Evolutionary conservation across 2,888 invertebrate genomes (phyloP).

Genomic region (Drosophila maculinotata): DNA sequence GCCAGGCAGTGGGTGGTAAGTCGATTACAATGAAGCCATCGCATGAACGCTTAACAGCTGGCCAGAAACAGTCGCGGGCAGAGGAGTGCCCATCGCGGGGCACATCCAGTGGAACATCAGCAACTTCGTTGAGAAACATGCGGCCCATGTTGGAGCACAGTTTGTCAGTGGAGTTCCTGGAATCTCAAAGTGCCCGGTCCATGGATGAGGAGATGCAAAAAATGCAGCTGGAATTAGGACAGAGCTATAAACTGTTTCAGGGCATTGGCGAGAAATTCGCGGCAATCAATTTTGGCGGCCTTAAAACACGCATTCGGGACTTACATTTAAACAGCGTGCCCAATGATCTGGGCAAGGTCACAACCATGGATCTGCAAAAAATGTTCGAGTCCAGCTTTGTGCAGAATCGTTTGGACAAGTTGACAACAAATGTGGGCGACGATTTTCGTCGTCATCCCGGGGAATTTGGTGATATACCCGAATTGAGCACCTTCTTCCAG

Average conservation of each 20-base stretch:
- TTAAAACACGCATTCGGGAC: constrained; percentile 79
- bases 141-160: constrained; percentile 28
- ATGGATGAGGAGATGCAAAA: constrained; percentile 77
- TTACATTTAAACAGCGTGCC: constrained; percentile 67
- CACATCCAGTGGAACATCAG: constrained; percentile 9
- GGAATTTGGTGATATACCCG: constrained; percentile 83
- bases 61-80: constrained; percentile 1
- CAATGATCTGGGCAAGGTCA: constrained; percentile 53
- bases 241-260: constrained; percentile 81
- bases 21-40: constrained; percentile 53
- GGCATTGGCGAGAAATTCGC: constrained; percentile 79
- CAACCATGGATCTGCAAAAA: constrained; percentile 61
- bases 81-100: constrained; percentile 1
- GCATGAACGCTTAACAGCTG: neutral
- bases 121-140: constrained; percentile 15
- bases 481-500: constrained; percentile 81
- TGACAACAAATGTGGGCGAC: constrained; percentile 71
- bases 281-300: constrained; percentile 74
- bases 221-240: constrained; percentile 76
- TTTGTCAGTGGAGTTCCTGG: constrained; percentile 39
- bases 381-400: constrained; percentile 71
- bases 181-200: constrained; percentile 44
- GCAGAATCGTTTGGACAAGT: constrained; percentile 68
- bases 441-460: constrained; percentile 82
- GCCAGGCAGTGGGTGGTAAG: constrained; percentile 36